Evolutionary conservation across 2,113 vertebrate species (phyloP), one percentile per base, ranked within the genome.

Genomic region (Myrmophylax atrothorax): DNA sequence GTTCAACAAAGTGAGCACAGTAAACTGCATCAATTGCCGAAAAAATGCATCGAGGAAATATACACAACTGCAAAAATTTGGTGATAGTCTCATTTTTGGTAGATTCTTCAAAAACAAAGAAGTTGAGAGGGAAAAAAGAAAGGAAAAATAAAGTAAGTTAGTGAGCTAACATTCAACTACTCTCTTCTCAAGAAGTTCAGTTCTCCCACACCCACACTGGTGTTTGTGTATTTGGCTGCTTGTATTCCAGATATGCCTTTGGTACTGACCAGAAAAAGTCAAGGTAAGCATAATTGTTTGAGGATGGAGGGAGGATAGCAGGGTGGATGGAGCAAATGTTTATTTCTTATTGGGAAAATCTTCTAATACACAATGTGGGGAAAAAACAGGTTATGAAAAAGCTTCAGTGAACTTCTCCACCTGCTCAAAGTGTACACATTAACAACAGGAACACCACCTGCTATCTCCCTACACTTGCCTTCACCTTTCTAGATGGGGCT

Each of bases 1-100:
- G 97, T 98, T 99, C 99, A 26, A 99, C 99, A 31, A 99, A 99
- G 96, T 99, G 99, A 90, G 99, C 99, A 74, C 99, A 99, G 97
- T 99, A 99, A 82, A 99, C 99, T 5, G 99, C 99, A 76, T 99
- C 99, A 79, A 99, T 99, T 95, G 99, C 99, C 18, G 99, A 99
- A 98, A 99, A 99, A 97, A 99, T 99, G 97, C 99, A 99, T 79
- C 99, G 99, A 73, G 99, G 99, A 98, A 99, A 99, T 97, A 99
- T 98, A 95, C 99, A 99, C 58, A 99, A 97, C 97, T 99, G 99
- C 93, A 99, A 98, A 97, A 99, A 99, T 98, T 99, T 99, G 58
- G 99, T 99, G 96, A 99, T 99, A 79, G 99, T 99, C 98, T 99
- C 99, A 70, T 99, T 99, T 98, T 99, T 99, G 87, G 99, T 99